Evolutionary conservation across 2,797 vertebrate genomes (phyloP), one percentile per base, ranked within the genome.

Genomic region (Euphonia xanthogaster): DNA sequence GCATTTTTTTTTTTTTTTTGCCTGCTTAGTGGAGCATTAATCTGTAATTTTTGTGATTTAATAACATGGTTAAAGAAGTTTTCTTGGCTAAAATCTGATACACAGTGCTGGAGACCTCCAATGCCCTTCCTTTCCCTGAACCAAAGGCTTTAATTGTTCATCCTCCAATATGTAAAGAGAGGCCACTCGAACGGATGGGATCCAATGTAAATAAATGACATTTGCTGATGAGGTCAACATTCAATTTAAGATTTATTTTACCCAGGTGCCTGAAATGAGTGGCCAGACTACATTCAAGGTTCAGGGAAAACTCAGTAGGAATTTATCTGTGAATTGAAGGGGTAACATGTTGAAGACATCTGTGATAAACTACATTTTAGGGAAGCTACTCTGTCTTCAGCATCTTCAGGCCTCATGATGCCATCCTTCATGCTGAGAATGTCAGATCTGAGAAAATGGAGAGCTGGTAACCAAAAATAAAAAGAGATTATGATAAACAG

Each of bases 31-130:
- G n/a, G 47, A 96, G 76, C 78, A 93, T 83, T 95, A 92, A 93
- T 96, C 91, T 96, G 76, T 95, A 95, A 90, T 95, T 96, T 96
- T 77, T 83, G 81, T 96, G 81, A 96, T 95, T 96, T 93, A 96
- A 80, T 96, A 93, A 90, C 78, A 89, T 60, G 70, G 75, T 71
- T 88, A 51, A 14, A 79, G 53, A 93, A 94, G 79, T 77, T 91
- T 97, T 95, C 90, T 95, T 96, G 94, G 96, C 93, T 90, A 93
- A 88, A 94, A 90, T 84, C 62, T 75, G 82, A 75, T 93, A 33
- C 75, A 62, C 57, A 80, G n/a, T 68, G 54, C 94, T 86, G 75
- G 65, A 0, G 93, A 96, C 92, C 91, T 96, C 50, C 76, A 77
- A 24, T 86, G 89, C 90, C 89, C 94, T 96, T 89, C 89, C 89